Base-by-base conservation (phyloP, 2,888 invertebrate species). In the Catocala fraxini region DNA sequence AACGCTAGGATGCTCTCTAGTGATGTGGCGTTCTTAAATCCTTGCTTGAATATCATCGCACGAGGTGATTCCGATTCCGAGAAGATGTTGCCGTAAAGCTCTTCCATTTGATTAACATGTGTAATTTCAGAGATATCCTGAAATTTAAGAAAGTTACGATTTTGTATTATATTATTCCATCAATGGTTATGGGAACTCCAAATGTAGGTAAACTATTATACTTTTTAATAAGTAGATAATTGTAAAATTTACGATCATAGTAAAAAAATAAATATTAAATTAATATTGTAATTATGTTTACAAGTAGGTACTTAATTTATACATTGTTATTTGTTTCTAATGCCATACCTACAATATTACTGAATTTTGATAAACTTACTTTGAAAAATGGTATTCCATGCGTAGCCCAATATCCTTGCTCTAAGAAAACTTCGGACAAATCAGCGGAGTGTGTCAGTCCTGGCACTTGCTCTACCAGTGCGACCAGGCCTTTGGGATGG, bases 381-480 rank as follows among this genome's bases (percentile, higher is more conserved):
- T 92, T 84, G 71, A 95, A 95, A 79, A 93, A 90, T 0, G 96
- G 95, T 49, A 95, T 80, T 51, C 96, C 96, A 84, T 96, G 96
- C 53, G 96, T 97, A 41, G 97, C 96, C 96, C 97, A 97, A 90
- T 96, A 97, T 35, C 95, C 95, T 66, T 95, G 94, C 13, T 95
- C 89, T 2, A 95, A 82, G 51, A 98, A 95, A 0, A 94, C 88
- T 46, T 95, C 92, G 0, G 97, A 96, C 57, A 96, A 91, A 85
- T 98, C 97, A n/a, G 94, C 95, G 4, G 95, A 95, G 67, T 95
- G 95, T 0, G 96, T 95, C n/a, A 95, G 87, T 0, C 96, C 95
- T 0, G 97, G 96, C 39, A 96, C 91, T 80, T 98, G 98, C 86
- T 99, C 98, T 3, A 97, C 91, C 46, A 98, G 95, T 95, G 96